Base-by-base conservation (phyloP, 1,140 invertebrate genomes). In the Hyphantria cunea region DNA sequence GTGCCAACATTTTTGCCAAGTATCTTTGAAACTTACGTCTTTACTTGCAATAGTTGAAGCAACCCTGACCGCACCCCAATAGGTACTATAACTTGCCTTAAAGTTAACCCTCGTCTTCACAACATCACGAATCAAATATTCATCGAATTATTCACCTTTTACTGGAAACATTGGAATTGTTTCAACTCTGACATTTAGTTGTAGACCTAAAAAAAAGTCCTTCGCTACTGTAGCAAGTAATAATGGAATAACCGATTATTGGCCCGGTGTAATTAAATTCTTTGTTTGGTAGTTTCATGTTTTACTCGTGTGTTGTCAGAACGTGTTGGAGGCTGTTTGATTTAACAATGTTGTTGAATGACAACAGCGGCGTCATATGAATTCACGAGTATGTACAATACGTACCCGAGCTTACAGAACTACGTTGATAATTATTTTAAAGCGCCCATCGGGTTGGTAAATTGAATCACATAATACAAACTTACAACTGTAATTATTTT, bases 261-360 rank as follows among this genome's bases (percentile, higher is more conserved):
- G 41, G 15, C 8, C 25, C 9, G 14, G 33, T 39, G 48, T 58
- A 32, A 58, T 58, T 58, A 58, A 48, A 58, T 58, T 49, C 55
- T 31, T 58, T 58, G 45, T 56, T 56, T 56, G 53, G 44, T n/a
- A 56, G 42, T 56, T 56, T 55, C 47, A 47, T 47, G 34, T 31
- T 12, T 47, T 56, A 47, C 47, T 56, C 44, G 15, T 34, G 15
- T 56, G 32, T 56, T 56, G 31, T 33, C 53, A 0, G 53, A 56
- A 47, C 53, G 53, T 56, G 53, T 56, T 47, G 53, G 1, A 47
- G 53, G 41, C 15, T 56, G 53, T 47, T 56, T 56, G 53, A 47
- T 56, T 47, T 34, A 56, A 56, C 41, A 47, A 15, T 31, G 25
- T 37, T 37, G 8, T 37, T 37, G 34, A 37, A 37, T 37, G 34